Percentiles rank a stretch among this genome's conserved stretches.
These are phyloP conservation scores for Trogon melanurus DNA, from an alignment of 2,113 vertebrate genomes.

Conservation along the genomic window DNA sequence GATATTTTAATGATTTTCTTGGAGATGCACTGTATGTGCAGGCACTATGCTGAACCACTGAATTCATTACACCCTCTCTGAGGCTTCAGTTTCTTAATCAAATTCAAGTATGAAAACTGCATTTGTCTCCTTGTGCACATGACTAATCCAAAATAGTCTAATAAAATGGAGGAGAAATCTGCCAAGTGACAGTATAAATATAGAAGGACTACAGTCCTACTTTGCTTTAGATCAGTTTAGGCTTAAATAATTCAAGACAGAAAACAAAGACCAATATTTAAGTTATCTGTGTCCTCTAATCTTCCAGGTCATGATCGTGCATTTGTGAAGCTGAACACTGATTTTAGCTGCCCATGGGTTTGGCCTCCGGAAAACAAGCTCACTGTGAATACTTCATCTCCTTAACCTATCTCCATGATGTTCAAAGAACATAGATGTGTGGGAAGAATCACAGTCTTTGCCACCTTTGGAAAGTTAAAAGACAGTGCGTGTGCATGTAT, in stretches of 20 bases:
- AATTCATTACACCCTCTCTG: background rate
- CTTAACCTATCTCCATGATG: background rate
- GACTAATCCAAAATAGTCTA: background rate
- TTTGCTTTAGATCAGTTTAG: background rate
- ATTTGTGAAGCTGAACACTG: background rate
- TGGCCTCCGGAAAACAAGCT: background rate
- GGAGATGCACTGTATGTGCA: background rate
- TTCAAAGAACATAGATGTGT: background rate
- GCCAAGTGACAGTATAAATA: background rate
- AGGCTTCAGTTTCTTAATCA: background rate
- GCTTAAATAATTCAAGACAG: slow-evolving; percentile 4
- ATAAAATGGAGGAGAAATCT: background rate
- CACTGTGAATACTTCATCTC: background rate
- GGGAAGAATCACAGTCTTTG: background rate
- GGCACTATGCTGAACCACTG: background rate
- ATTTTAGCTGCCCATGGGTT: background rate
- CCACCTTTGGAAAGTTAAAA: background rate
- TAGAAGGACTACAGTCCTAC: background rate
- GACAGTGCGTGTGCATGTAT: background rate
- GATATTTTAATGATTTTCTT: background rate
- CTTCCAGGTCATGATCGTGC: background rate
- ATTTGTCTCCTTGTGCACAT: background rate
- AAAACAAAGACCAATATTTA: background rate
- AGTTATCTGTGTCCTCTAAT: background rate
- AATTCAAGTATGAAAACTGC: background rate